Base-by-base conservation (phyloP, 2,797 vertebrate genomes). In the Danio aesculapii region DNA sequence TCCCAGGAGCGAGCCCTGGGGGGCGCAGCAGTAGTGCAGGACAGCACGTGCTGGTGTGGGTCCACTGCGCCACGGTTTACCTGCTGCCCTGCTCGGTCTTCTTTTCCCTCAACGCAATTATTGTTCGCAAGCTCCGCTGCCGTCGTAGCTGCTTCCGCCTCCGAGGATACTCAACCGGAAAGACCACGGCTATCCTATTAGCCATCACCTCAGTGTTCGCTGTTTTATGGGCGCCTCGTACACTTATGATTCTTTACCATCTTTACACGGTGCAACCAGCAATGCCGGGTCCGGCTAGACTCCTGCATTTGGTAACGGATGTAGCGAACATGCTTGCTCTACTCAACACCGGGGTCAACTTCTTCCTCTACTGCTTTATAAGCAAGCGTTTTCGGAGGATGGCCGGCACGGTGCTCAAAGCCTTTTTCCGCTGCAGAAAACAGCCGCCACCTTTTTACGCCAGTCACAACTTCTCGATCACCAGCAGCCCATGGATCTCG, bases 361-460 rank as follows among this genome's bases (percentile, higher is more conserved):
- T 99, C 95, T 99, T 99, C 92, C 95, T 99, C 70, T 99, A 99
- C 89, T 99, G 98, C 88, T 99, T 99, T 91, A 98, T 99, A 88
- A 99, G 97, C 93, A 98, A 97, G 92, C 95, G 97, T 6, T 99
- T 99, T 91, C 95, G 97, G 59, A 93, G 95, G 64, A 98, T 98
- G 97, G 97, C 97, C 0, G 95, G 96, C 44, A 95, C 94, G 4
- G 97, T 96, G 0, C 92, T 99, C 81, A 95, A 96, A 84, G 95
- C 97, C 12, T 86, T 94, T 81, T 95, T 97, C 86, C 95, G 95
- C 88, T 97, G 95, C 88, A 95, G 94, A 82, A 94, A 95, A 87
- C 95, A 95, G 85, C 94, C 95, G 6, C 94, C 95, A 0, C 81
- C 77, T 5, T 83, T 85, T 76, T 85, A 98, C 57, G 96, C 97